phyloP scores from a whole-genome alignment of 2,888 invertebrate genomes.

The Metacarcinus magister region DNA sequence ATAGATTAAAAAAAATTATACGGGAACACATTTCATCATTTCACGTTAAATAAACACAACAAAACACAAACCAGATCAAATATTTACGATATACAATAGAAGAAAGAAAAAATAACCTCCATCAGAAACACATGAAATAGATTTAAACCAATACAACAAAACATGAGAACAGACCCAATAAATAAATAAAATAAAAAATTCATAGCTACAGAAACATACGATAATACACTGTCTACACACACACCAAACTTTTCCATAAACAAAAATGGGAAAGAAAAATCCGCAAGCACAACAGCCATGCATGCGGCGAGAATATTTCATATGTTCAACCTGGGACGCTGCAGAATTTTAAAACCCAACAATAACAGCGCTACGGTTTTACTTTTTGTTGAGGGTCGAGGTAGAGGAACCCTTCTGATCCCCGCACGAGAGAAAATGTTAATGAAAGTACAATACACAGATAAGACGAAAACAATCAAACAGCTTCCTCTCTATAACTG shows the following conservation, averaged over 20 bases:
- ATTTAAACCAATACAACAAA: too few species aligned
- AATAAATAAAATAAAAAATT: not conserved
- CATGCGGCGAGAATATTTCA: not conserved
- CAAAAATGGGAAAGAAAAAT: not conserved
- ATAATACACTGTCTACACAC: not conserved
- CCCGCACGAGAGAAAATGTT: not conserved
- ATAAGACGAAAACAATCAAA: not conserved
- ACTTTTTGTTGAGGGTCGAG: not conserved
- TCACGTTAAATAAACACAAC: too few species aligned
- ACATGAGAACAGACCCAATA: too few species aligned
- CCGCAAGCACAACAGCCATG: not conserved
- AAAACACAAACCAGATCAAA: too few species aligned
- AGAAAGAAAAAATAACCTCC: too few species aligned
- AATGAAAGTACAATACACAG: not conserved
- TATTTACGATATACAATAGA: too few species aligned
- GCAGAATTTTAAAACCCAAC: not conserved
- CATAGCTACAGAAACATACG: not conserved
- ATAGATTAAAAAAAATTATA: too few species aligned
- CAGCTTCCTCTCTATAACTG: not conserved
- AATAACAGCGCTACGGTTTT: not conserved
- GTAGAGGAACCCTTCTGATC: too few species aligned
- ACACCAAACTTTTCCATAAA: not conserved
- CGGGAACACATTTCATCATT: too few species aligned
- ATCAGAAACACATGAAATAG: too few species aligned
- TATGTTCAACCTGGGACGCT: not conserved